These are phyloP conservation scores for Diarsia mendica DNA, from an alignment of 2,888 invertebrate genomes.

Conservation along the genomic window DNA sequence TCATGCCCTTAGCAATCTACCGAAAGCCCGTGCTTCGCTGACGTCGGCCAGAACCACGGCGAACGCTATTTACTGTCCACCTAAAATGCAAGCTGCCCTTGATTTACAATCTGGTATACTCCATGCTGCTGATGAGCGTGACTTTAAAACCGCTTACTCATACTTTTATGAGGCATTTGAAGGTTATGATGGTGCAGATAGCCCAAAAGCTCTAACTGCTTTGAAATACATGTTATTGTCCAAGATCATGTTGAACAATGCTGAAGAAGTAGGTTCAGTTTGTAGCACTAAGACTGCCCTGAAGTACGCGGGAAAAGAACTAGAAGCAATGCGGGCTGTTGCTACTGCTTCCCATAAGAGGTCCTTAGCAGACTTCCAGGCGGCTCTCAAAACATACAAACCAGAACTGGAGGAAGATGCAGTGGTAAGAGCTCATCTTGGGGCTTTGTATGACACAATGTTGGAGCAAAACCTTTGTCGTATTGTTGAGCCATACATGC, in stretches of 20 bases:
- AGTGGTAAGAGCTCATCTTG: slow-evolving; percentile 98
- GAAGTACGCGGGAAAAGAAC: slow-evolving; percentile 98
- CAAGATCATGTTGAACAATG: slow-evolving; percentile 99
- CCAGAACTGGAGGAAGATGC: slow-evolving; percentile 98
- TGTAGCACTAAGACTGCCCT: slow-evolving; percentile 99
- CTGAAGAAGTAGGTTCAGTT: slow-evolving; percentile 98
- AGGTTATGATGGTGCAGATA: slow-evolving; percentile 98
- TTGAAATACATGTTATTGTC: slow-evolving; percentile 99
- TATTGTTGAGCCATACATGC: slow-evolving; percentile 99
- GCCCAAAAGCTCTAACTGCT: slow-evolving; percentile 97
- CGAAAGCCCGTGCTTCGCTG: slow-evolving; percentile 98
- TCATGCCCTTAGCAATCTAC: slow-evolving; percentile 98
- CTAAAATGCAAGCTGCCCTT: slow-evolving; percentile 99
- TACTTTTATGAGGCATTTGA: slow-evolving; percentile 99
- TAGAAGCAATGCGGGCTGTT: slow-evolving; percentile 99
- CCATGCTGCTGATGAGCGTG: slow-evolving; percentile 99
- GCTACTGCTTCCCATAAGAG: slow-evolving; percentile 99
- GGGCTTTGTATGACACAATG: slow-evolving; percentile 99
- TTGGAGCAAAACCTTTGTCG: slow-evolving; percentile 99
- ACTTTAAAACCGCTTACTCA: slow-evolving; percentile 99
- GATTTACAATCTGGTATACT: slow-evolving; percentile 99
- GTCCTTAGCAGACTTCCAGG: slow-evolving; percentile 98
- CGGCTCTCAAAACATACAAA: slow-evolving; percentile 96
- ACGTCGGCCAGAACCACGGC: slow-evolving; percentile 99
- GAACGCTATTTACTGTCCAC: slow-evolving; percentile 99